A percentile compares a stretch with the other conserved stretches of the same genome.
These are phyloP conservation scores for Entosphenus tridentatus DNA, from an alignment of 2,113 vertebrate species.

Conservation along the genomic window DNA sequence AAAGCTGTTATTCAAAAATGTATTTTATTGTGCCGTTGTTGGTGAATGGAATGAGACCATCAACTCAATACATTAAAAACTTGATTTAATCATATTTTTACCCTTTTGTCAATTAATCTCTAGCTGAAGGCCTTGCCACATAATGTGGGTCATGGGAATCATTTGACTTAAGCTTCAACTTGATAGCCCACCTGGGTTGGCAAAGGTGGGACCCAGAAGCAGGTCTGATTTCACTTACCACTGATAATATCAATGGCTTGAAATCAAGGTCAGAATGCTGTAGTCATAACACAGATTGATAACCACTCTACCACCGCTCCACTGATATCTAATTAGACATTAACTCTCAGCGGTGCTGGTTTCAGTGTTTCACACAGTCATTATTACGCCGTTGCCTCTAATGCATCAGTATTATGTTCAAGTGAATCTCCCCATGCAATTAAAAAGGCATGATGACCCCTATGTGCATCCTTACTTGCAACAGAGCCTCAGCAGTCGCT, in stretches of 20 bases:
- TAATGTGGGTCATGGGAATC: background rate
- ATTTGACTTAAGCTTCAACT: background rate
- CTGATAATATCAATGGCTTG: background rate
- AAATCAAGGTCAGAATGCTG: background rate
- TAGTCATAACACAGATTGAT: background rate
- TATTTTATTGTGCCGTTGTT: no score
- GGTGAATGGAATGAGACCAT: no score
- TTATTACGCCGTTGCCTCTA: no score
- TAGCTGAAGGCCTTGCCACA: background rate
- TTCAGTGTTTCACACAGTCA: no score
- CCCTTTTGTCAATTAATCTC: background rate
- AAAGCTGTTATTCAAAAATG: no score
- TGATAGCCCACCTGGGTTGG: background rate
- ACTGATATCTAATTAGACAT: no score
- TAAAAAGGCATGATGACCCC: background rate
- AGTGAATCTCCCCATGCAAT: background rate
- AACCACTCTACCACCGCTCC: background rate
- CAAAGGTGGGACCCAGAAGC: background rate
- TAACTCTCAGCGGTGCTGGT: no score
- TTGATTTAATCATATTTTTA: background rate
- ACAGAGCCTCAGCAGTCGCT: constrained; percentile 69
- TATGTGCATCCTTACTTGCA: constrained; percentile 41
- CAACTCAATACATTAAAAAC: background rate
- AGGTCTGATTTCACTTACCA: constrained; percentile 6
- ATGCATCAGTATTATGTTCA: background rate